Evolutionary conservation across 2,113 vertebrate species (phyloP).

Genomic region (Psilopogon haemacephalus): DNA sequence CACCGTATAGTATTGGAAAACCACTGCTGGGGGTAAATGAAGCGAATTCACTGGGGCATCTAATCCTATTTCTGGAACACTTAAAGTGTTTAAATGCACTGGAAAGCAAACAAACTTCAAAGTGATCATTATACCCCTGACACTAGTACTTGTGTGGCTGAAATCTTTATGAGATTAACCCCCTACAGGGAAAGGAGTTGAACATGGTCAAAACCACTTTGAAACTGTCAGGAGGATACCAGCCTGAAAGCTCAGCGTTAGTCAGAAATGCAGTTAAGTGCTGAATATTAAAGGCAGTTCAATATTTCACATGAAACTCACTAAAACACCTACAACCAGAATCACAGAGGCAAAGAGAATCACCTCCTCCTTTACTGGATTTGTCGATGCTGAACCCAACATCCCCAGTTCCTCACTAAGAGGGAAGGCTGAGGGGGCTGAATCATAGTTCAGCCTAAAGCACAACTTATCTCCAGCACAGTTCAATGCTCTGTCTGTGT

Average conservation of each 20-base stretch:
- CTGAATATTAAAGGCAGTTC: slow-evolving; percentile 26
- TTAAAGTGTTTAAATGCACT: slow-evolving; percentile 81
- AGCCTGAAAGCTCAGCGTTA: slow-evolving; percentile 58
- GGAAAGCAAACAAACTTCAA: slow-evolving; percentile 86
- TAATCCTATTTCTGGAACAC: slow-evolving; percentile 84
- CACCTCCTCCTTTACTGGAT: neutral
- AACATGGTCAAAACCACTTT: slow-evolving; percentile 76
- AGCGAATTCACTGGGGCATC: slow-evolving; percentile 83
- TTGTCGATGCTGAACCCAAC: neutral
- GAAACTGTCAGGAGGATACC: slow-evolving; percentile 73
- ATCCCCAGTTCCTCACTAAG: neutral
- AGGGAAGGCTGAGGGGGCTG: neutral
- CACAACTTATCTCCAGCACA: neutral
- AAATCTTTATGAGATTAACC: slow-evolving; percentile 85
- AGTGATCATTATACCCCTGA: slow-evolving; percentile 85
- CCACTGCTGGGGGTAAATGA: slow-evolving; percentile 84
- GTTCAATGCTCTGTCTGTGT: neutral
- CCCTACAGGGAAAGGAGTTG: slow-evolving; percentile 76
- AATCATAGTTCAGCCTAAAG: neutral
- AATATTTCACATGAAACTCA: neutral
- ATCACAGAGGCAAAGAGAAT: neutral
- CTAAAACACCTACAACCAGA: neutral
- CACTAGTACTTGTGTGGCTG: slow-evolving; percentile 80
- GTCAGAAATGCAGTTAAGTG: slow-evolving; percentile 46
- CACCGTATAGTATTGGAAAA: slow-evolving; percentile 74